Evolutionary conservation across 2,113 vertebrate genomes (phyloP).

Genomic region (Dasyprocta punctata): DNA sequence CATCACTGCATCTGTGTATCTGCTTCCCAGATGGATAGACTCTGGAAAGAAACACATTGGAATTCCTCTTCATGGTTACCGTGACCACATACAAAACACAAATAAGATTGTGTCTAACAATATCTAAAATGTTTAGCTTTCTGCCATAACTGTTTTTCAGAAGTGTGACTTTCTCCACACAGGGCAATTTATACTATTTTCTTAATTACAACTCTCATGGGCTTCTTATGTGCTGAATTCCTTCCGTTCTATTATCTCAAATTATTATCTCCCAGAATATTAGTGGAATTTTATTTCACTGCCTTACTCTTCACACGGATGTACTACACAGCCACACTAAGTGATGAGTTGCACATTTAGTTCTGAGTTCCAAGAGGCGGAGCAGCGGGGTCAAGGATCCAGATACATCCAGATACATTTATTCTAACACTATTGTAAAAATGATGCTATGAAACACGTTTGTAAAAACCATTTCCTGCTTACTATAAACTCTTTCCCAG

Average conservation of each 20-base stretch:
- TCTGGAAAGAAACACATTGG: not conserved
- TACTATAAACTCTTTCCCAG: not conserved
- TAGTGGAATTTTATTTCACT: not conserved
- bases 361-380: not conserved
- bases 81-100: not conserved
- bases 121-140: not conserved
- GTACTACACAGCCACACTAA: not conserved
- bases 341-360: not conserved
- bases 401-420: not conserved
- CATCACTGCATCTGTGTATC: not conserved
- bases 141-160: not conserved
- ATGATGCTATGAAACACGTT: not conserved
- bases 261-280: not conserved
- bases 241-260: not conserved
- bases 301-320: not conserved
- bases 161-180: not conserved
- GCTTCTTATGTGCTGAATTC: not conserved
- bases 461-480: not conserved
- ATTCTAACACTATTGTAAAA: not conserved
- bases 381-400: not conserved
- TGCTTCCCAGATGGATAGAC: no score
- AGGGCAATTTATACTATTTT: not conserved
- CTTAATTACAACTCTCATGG: not conserved
- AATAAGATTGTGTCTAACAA: not conserved
- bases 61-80: not conserved